Evolutionary conservation across 1,140 invertebrate species (phyloP).

Genomic region (Lepidotrigona ventralis): DNA sequence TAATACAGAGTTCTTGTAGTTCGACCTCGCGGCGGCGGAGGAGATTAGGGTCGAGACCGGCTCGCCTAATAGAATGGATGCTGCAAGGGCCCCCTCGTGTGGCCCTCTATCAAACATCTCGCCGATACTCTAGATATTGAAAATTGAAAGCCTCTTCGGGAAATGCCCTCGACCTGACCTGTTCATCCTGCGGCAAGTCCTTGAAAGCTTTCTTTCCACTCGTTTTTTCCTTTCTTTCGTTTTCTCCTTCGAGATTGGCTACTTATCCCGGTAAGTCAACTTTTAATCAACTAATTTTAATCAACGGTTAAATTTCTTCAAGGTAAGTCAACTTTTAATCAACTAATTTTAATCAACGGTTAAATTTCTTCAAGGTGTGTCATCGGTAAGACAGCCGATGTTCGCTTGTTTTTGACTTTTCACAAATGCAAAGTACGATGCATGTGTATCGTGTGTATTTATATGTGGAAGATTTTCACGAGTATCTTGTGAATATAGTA

Average conservation of each 20-base stretch:
- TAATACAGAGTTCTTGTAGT: conserved; percentile 42
- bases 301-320: no score
- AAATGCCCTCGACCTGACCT: background rate
- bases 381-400: no score
- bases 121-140: conserved; percentile 27
- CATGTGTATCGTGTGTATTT: no score
- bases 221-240: background rate
- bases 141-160: background rate
- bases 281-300: no score
- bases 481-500: background rate
- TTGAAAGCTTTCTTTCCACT: background rate
- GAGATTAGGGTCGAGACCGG: conserved; percentile 21
- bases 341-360: no score
- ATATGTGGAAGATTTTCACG: background rate
- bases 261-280: background rate
- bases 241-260: background rate
- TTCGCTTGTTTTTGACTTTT: no score
- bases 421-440: no score
- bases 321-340: no score
- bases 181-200: background rate
- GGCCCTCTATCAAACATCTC: background rate
- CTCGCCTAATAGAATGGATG: conserved; percentile 22
- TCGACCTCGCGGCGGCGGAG: background rate
- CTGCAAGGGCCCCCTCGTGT: conserved; percentile 16
- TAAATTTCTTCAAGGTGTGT: background rate